These are phyloP conservation scores for Phaonia tiefii DNA, from an alignment of 2,888 invertebrate genomes.

Conservation along the genomic window DNA sequence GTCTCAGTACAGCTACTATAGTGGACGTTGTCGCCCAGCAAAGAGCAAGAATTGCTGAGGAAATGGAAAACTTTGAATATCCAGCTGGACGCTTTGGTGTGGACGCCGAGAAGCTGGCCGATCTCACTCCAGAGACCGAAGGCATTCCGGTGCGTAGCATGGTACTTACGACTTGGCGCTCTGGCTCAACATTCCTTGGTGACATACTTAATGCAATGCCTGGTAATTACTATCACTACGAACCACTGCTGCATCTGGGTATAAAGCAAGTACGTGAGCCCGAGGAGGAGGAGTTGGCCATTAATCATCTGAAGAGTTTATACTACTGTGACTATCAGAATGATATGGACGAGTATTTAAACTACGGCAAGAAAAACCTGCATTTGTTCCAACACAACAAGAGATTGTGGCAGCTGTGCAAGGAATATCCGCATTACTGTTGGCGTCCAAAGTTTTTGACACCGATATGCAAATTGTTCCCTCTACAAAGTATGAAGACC, in stretches of 20 bases:
- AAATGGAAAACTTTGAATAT: conserved; percentile 84
- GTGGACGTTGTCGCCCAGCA: conserved; percentile 83
- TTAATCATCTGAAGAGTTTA: conserved; percentile 86
- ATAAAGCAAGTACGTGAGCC: conserved; percentile 90
- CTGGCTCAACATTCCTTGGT: conserved; percentile 94
- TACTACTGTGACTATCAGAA: conserved; percentile 87
- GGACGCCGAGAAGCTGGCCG: conserved; percentile 83
- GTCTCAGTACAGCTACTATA: conserved; percentile 80
- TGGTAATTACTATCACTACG: conserved; percentile 94
- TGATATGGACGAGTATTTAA: conserved; percentile 88
- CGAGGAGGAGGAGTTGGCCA: conserved; percentile 85
- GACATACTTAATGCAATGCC: conserved; percentile 92
- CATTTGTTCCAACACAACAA: conserved; percentile 93
- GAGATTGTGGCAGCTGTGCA: conserved; percentile 91
- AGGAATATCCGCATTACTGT: conserved; percentile 84
- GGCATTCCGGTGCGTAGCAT: conserved; percentile 89
- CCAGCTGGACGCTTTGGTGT: conserved; percentile 82
- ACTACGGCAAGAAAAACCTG: conserved; percentile 88
- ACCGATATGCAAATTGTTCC: conserved; percentile 90
- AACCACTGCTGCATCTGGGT: conserved; percentile 91
- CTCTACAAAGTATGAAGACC: conserved; percentile 94
- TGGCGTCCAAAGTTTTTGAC: conserved; percentile 88
- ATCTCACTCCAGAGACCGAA: conserved; percentile 85
- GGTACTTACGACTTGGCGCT: conserved; percentile 93
- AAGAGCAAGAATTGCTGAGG: conserved; percentile 82